phyloP scores from a whole-genome alignment of 2,888 invertebrate species.

The Cyaniris semiargus region DNA sequence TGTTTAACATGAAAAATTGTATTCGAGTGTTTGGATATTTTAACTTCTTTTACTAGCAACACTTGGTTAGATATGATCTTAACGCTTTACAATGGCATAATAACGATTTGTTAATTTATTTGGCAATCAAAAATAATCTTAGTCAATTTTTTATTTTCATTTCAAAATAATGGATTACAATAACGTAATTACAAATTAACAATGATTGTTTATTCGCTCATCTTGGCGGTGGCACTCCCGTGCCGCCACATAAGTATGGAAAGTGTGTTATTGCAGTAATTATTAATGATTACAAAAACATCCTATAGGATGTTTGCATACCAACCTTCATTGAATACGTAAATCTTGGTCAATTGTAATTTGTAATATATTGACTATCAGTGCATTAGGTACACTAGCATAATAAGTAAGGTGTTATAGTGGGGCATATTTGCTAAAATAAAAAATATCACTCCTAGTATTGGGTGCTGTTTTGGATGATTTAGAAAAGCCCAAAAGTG shows the following conservation, averaged over 20 bases:
- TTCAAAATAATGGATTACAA: neutral
- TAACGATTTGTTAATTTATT: neutral
- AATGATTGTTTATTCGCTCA: neutral
- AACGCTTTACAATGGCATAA: neutral
- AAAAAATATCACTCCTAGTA: neutral
- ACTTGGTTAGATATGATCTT: neutral
- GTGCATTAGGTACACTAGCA: neutral
- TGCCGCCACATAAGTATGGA: neutral
- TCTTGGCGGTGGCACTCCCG: neutral
- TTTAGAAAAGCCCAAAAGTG: neutral
- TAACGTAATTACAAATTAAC: no score
- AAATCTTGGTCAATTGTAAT: neutral
- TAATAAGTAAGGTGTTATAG: neutral
- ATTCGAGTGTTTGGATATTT: neutral
- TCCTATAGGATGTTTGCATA: neutral
- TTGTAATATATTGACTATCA: neutral
- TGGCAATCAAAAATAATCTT: neutral
- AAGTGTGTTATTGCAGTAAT: neutral
- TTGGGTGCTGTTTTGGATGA: neutral
- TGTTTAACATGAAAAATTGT: no score
- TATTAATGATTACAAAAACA: conserved; percentile 8
- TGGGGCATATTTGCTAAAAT: neutral
- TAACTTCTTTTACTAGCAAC: neutral
- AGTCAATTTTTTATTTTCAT: neutral
- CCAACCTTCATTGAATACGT: neutral